These are phyloP conservation scores for Nipponacmea schrenckii DNA, from an alignment of 2,888 invertebrate species.

Conservation along the genomic window DNA sequence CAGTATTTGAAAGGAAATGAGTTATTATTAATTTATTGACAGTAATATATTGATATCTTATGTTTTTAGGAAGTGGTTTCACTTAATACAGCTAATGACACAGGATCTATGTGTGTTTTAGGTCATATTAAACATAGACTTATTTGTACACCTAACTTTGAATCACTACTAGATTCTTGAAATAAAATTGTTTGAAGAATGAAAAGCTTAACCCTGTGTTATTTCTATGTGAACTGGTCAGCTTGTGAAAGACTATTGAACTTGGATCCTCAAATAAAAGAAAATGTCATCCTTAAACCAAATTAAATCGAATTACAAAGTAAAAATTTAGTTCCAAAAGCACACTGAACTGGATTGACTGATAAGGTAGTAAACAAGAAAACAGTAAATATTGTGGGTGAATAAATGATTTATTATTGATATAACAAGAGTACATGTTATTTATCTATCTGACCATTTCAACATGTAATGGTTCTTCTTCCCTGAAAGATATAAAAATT, in stretches of 20 bases:
- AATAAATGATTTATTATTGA: not conserved
- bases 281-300: too few relatives aligned
- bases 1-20: not conserved
- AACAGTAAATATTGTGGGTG: conserved; percentile 26
- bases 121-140: conserved; percentile 70
- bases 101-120: conserved; percentile 70
- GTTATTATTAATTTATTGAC: too few relatives aligned
- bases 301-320: too few relatives aligned
- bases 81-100: conserved; percentile 66
- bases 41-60: not conserved
- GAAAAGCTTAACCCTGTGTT: too few relatives aligned
- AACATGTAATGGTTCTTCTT: conserved; percentile 86
- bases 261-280: too few relatives aligned
- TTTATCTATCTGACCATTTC: conserved; percentile 74
- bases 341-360: too few relatives aligned
- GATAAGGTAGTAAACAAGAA: too few relatives aligned
- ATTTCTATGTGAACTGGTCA: too few relatives aligned
- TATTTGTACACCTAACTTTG: conserved; percentile 72
- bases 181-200: too few relatives aligned
- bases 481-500: conserved; percentile 51
- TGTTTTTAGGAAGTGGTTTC: conserved; percentile 71
- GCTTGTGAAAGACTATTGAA: too few relatives aligned
- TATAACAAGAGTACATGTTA: not conserved
- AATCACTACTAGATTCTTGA: conserved; percentile 49
- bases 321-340: too few relatives aligned